Percentiles rank a stretch among this genome's conserved stretches.
Conservation (phyloP, 2,888 invertebrate genomes). For the Achlya flavicornis region DNA sequence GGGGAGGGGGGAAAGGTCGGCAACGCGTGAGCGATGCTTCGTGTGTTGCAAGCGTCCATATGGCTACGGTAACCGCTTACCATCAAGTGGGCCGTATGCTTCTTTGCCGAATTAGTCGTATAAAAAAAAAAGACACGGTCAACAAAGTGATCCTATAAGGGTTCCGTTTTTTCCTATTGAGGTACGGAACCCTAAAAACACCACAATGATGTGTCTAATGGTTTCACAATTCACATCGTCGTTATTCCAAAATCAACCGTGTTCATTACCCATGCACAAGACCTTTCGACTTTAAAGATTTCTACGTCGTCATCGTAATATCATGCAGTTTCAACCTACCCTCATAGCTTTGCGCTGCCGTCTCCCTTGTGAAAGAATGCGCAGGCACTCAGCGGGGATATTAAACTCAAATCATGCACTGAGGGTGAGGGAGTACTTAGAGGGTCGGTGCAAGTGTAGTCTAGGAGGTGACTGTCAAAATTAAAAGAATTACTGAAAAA, state of each 20-base stretch:
- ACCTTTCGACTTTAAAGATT: conserved; percentile 23
- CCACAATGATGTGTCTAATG: no score
- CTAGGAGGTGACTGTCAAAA: conserved; percentile 25
- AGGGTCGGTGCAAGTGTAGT: conserved; percentile 41
- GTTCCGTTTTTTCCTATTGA: no score
- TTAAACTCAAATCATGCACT: conserved; percentile 77
- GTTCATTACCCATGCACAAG: not conserved
- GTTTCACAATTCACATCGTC: not conserved
- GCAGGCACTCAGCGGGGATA: conserved; percentile 69
- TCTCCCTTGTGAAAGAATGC: conserved; percentile 73
- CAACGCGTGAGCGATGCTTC: no score
- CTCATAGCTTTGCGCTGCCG: conserved; percentile 40
- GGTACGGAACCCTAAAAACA: no score
- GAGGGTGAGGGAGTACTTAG: conserved; percentile 42
- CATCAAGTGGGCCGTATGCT: no score
- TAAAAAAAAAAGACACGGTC: no score
- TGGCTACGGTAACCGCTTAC: no score
- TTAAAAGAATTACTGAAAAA: not conserved
- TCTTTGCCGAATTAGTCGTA: no score
- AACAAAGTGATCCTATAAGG: no score
- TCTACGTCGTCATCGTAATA: conserved; percentile 31
- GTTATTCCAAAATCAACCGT: not conserved
- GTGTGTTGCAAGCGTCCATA: no score
- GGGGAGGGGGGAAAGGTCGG: no score
- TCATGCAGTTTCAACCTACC: conserved; percentile 13